Evolutionary conservation across 1,140 invertebrate genomes (phyloP), one percentile per base, ranked within the genome.

Genomic region (Macrotrachela quadricornifera): DNA sequence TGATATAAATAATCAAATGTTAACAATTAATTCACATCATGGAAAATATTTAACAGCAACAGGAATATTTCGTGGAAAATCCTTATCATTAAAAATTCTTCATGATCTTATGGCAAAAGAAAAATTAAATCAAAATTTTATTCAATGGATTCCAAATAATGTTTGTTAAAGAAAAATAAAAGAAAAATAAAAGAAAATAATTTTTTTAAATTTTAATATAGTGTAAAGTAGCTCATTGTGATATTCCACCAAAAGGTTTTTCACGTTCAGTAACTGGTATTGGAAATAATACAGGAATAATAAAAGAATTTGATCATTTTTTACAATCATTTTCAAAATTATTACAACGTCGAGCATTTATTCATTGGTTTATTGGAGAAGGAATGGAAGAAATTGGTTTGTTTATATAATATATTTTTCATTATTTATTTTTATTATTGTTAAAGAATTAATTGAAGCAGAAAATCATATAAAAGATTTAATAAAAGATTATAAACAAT

Each of bases 1-100:
- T 42, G 41, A 56, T 48, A 16, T 46, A 6, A 58, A 61, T 16
- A 61, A 61, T 49, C 77, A 79, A 74, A 79, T 80, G 77, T 75
- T 76, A 4, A 76, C 77, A 18, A 80, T 78, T 60, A 78, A 81
- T 67, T 80, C 80, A 13, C 70, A 76, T n/a, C 76, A 78, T 64
- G 80, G 80, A 38, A 72, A 77, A 40, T 80, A 77, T 64, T 15
- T 56, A 13, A 60, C 58, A 13, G 49, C 40, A 4, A 21, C 58
- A 1, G 58, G 47, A 10, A 60, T 59, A 13, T 59, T 59, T 48
- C 36, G 58, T 36, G 58, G 58, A 10, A 42, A 49, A n/a, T 40
- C 58, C 16, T 43, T 14, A 43, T 60, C 60, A 50, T 49, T 37
- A 41, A 56, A 59, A 44, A 47, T 59, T 14, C 16, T 44, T 15